Evolutionary conservation across 2,797 vertebrate genomes (phyloP).

Genomic region (Halcyon leucocephala): DNA sequence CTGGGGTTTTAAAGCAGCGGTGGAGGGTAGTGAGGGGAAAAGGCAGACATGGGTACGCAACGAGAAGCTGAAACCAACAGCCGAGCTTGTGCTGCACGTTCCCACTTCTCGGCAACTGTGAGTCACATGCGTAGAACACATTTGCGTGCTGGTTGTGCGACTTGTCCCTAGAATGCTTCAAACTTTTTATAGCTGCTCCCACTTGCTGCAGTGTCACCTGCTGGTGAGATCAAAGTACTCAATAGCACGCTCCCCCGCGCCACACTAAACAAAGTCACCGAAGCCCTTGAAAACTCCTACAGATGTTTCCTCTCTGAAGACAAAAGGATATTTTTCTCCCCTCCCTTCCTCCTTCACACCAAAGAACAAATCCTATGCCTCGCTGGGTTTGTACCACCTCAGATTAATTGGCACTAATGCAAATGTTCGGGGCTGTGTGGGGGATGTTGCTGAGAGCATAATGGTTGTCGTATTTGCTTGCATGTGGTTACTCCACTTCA

Average conservation of each 20-base stretch:
- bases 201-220: conserved; percentile 73
- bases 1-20: neutral
- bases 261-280: conserved; percentile 38
- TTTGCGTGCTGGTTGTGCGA: neutral
- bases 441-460: conserved; percentile 61
- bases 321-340: conserved; percentile 45
- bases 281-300: conserved; percentile 57
- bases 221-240: conserved; percentile 70
- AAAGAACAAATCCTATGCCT: conserved; percentile 54
- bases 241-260: conserved; percentile 44
- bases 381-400: conserved; percentile 50
- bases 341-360: conserved; percentile 53
- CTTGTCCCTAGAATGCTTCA: conserved; percentile 40
- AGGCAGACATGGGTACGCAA: neutral
- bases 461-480: conserved; percentile 54
- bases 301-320: conserved; percentile 54
- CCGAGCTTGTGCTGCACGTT: neutral
- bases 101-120: conserved; percentile 29
- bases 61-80: neutral
- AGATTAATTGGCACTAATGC: conserved; percentile 62
- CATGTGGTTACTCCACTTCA: conserved; percentile 57
- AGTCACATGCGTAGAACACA: neutral
- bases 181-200: conserved; percentile 65
- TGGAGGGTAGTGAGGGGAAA: neutral
- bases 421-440: conserved; percentile 39